These are phyloP conservation scores for Aurelia aurita DNA, from an alignment of 30 jellyfish, hydroid and myxozoan species.

Conservation along the genomic window DNA sequence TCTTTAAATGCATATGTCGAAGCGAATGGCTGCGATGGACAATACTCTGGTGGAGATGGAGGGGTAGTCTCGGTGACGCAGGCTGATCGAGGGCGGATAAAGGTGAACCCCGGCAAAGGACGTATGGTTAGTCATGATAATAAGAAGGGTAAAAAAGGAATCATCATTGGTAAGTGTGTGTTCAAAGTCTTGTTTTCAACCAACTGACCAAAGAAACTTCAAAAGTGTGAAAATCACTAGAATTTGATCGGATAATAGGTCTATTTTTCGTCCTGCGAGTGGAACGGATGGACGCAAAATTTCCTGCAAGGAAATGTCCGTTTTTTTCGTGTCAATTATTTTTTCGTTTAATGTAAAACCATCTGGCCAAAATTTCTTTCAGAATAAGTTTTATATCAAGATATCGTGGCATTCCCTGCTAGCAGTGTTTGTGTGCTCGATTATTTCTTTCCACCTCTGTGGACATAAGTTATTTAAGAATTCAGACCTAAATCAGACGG, in stretches of 20 bases:
- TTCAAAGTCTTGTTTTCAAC: neutral
- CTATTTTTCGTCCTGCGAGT: too few relatives aligned
- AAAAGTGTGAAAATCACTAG: too few relatives aligned
- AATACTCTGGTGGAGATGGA: slow-evolving; percentile 46
- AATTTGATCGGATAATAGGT: too few relatives aligned
- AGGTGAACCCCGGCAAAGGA: slow-evolving; percentile 5
- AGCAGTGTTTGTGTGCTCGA: neutral
- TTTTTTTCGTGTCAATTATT: too few relatives aligned
- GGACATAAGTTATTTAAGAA: too few relatives aligned
- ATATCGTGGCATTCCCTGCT: neutral
- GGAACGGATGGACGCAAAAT: too few relatives aligned
- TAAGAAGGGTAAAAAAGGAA: neutral
- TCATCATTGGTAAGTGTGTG: neutral
- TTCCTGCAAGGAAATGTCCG: too few relatives aligned
- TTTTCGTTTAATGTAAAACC: too few relatives aligned
- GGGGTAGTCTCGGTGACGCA: slow-evolving; percentile 30
- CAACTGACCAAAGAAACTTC: too few relatives aligned
- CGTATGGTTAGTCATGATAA: neutral
- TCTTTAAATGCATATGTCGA: slow-evolving; percentile 30
- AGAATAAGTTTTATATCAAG: neutral
- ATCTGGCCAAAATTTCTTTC: too few relatives aligned
- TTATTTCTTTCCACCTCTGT: too few relatives aligned
- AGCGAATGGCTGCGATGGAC: slow-evolving; percentile 68
- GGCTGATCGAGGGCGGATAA: neutral
- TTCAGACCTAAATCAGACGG: too few relatives aligned